These are phyloP conservation scores for Trichonephila inaurata DNA, from an alignment of 1,140 invertebrate genomes.

Conservation along the genomic window DNA sequence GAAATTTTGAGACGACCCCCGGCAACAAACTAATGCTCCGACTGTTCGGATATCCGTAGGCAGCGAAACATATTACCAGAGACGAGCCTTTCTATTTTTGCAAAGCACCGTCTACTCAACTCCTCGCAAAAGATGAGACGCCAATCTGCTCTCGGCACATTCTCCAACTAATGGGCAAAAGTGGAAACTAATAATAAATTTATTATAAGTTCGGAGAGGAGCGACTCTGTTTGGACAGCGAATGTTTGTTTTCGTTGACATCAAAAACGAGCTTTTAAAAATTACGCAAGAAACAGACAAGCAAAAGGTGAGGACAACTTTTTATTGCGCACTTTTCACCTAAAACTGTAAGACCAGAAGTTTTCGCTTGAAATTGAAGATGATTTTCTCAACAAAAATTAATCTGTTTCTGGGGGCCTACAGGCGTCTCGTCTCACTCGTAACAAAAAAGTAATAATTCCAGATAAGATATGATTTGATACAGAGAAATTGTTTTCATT, in stretches of 20 bases:
- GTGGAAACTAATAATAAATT: slow-evolving; percentile 75
- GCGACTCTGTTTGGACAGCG: slow-evolving; percentile 64
- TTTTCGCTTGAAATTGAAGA: slow-evolving; percentile 23
- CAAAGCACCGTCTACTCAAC: slow-evolving; percentile 37
- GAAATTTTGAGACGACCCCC: slow-evolving; percentile 71
- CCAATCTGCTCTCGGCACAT: slow-evolving; percentile 67
- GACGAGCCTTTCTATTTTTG: slow-evolving; percentile 72
- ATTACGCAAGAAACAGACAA: slow-evolving; percentile 21
- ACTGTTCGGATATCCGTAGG: slow-evolving; percentile 75
- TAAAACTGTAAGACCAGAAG: neutral
- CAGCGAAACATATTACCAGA: slow-evolving; percentile 74
- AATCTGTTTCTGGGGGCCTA: neutral
- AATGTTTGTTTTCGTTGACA: slow-evolving; percentile 62
- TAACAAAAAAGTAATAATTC: slow-evolving; percentile 11
- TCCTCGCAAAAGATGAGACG: slow-evolving; percentile 59
- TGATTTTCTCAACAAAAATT: slow-evolving; percentile 21
- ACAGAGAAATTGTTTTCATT: slow-evolving; percentile 3
- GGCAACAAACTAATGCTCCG: slow-evolving; percentile 68
- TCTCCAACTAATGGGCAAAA: slow-evolving; percentile 69
- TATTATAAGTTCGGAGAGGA: slow-evolving; percentile 52
- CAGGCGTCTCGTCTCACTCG: neutral
- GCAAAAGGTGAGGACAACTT: neutral
- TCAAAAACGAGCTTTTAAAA: slow-evolving; percentile 57
- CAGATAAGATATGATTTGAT: neutral
- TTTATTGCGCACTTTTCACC: slow-evolving; percentile 16